Evolutionary conservation across 2,113 vertebrate species (phyloP).

Genomic region (Donacobius atricapilla): DNA sequence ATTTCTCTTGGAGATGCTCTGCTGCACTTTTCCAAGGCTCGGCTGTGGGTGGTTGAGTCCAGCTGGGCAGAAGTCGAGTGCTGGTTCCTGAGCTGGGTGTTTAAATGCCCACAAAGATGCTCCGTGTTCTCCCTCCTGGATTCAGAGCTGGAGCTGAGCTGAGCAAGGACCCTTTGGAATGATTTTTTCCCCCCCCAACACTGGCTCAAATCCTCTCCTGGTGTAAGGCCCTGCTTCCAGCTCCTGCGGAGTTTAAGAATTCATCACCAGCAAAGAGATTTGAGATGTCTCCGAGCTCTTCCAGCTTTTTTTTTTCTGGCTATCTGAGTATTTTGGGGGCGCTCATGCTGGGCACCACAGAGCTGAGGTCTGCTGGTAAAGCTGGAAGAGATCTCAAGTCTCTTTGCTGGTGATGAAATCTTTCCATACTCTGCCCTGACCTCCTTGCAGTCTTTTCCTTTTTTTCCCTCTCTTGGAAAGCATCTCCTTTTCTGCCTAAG

Average conservation of each 20-base stretch:
- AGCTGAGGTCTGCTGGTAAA: too few species aligned
- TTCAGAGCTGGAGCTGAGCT: not conserved
- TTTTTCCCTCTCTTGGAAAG: not conserved
- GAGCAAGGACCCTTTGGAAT: not conserved
- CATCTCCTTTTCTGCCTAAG: not conserved
- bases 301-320: too few species aligned
- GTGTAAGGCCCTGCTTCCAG: not conserved
- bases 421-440: conserved; percentile 24
- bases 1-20: conserved; percentile 31
- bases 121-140: not conserved
- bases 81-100: not conserved
- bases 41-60: not conserved
- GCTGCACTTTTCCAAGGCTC: conserved; percentile 9
- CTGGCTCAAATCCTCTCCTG: not conserved
- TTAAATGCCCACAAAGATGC: not conserved
- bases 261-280: too few species aligned
- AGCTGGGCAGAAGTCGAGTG: not conserved
- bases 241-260: not conserved
- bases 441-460: not conserved
- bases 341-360: too few species aligned
- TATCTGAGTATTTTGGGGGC: too few species aligned
- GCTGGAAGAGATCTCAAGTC: not conserved
- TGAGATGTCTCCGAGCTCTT: too few species aligned
- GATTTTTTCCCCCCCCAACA: not conserved
- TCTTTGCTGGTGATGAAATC: not conserved